Evolutionary conservation across 2,888 invertebrate genomes (phyloP).

Genomic region (Sicus ferrugineus): DNA sequence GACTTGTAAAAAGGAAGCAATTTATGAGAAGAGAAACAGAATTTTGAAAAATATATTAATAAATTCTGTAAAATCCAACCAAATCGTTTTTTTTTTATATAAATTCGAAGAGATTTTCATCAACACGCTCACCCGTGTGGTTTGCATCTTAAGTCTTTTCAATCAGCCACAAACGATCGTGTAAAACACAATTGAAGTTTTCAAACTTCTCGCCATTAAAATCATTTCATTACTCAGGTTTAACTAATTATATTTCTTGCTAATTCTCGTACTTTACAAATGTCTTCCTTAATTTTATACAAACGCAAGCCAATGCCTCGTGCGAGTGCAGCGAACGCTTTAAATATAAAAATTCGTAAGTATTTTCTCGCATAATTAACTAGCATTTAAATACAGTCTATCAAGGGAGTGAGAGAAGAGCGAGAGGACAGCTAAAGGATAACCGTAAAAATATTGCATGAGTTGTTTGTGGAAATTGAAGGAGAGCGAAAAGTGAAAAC

Average conservation of each 20-base stretch:
- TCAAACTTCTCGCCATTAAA: too few species aligned
- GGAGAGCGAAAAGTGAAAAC: not conserved
- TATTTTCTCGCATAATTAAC: constrained; percentile 16
- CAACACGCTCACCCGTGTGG: not conserved
- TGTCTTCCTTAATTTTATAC: constrained; percentile 6
- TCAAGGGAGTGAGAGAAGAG: constrained; percentile 7
- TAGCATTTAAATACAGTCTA: constrained; percentile 22
- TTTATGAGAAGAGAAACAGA: too few species aligned
- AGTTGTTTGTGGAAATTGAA: not conserved
- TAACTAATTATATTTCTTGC: constrained; percentile 8
- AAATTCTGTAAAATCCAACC: too few species aligned
- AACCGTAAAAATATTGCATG: not conserved
- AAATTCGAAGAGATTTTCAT: not conserved
- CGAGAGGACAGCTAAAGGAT: not conserved
- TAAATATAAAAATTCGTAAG: not conserved
- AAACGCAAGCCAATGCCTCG: not conserved
- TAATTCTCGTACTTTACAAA: constrained; percentile 21
- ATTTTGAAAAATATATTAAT: too few species aligned
- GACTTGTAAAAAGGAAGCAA: too few species aligned
- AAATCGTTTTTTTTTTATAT: too few species aligned
- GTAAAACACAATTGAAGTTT: too few species aligned
- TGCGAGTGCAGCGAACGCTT: not conserved
- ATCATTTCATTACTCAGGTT: constrained; percentile 12
- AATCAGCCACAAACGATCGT: too few species aligned
- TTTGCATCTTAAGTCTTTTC: not conserved